A percentile compares a stretch with the other conserved stretches of the same genome.
phyloP scores from a whole-genome alignment of 1,140 invertebrate genomes.

The Drosophila funebris region DNA sequence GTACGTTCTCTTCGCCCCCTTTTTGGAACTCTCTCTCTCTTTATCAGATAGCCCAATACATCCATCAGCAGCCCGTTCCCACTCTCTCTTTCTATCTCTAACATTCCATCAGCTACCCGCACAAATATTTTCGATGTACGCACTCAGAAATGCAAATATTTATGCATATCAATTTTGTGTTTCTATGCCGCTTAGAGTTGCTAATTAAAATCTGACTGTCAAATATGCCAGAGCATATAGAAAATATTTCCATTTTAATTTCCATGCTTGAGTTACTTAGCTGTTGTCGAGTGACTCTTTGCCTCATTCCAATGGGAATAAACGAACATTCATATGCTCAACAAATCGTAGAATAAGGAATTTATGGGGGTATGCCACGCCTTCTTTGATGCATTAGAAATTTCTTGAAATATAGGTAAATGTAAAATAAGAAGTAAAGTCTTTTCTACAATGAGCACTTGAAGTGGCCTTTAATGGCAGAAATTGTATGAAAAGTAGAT shows the following conservation, averaged over 20 bases:
- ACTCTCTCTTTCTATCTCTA: neutral
- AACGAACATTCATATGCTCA: no score
- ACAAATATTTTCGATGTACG: conserved; percentile 71
- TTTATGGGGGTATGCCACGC: no score
- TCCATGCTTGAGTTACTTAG: conserved; percentile 38
- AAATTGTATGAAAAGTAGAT: no score
- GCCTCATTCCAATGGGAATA: no score
- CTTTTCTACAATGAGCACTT: no score
- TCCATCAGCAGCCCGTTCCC: neutral
- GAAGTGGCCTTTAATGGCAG: no score
- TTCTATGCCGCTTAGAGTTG: conserved; percentile 37
- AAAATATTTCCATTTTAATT: conserved; percentile 13
- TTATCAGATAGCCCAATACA: neutral
- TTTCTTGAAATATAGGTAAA: no score
- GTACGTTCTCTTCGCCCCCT: conserved; percentile 11
- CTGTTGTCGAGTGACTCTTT: conserved; percentile 6
- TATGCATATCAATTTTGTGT: conserved; percentile 58
- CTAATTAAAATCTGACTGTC: conserved; percentile 72
- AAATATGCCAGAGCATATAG: conserved; percentile 49
- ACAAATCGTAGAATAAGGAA: no score
- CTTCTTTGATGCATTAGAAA: no score
- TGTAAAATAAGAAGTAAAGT: no score
- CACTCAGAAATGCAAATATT: conserved; percentile 78
- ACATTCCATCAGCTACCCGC: conserved; percentile 40
- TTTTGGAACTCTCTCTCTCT: neutral